Percentiles rank a stretch among this genome's conserved stretches.
These are phyloP conservation scores for Nesidiocoris tenuis DNA, from an alignment of 2,888 invertebrate species.

Conservation along the genomic window DNA sequence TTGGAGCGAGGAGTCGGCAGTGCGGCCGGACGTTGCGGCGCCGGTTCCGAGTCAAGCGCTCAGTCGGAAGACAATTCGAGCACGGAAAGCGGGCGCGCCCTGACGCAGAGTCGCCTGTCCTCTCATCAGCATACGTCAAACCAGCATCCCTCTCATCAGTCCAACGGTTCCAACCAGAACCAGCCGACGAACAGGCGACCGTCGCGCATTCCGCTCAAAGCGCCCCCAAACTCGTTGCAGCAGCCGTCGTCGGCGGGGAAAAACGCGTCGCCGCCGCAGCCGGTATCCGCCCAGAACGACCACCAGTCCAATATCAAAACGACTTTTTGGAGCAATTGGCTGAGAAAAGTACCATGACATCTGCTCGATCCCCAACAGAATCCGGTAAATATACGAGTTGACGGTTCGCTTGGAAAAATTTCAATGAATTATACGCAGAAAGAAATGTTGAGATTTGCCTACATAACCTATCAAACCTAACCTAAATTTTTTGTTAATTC, in stretches of 20 bases:
- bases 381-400: slow-evolving; percentile 38
- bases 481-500: too few relatives aligned
- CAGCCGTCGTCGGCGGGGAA: slow-evolving; percentile 46
- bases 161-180: too few relatives aligned
- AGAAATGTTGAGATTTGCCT: too few relatives aligned
- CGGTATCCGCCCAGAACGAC: too few relatives aligned
- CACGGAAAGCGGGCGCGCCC: slow-evolving; percentile 56
- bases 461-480: too few relatives aligned
- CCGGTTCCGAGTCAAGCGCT: slow-evolving; percentile 51
- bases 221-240: slow-evolving; percentile 49
- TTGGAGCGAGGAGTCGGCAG: slow-evolving; percentile 60
- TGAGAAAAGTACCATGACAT: slow-evolving; percentile 50
- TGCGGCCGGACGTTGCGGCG: slow-evolving; percentile 50
- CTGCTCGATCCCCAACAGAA: slow-evolving; percentile 36
- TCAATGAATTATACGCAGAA: too few relatives aligned
- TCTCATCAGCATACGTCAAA: too few relatives aligned
- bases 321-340: slow-evolving; percentile 69
- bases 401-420: too few relatives aligned
- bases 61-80: slow-evolving; percentile 60
- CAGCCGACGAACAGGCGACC: slow-evolving; percentile 25
- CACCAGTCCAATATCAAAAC: slow-evolving; percentile 63
- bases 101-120: slow-evolving; percentile 46
- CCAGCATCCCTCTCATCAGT: slow-evolving; percentile 25
- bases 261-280: slow-evolving; percentile 20
- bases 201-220: slow-evolving; percentile 52